Percentiles rank a stretch among this genome's conserved stretches.
Conservation (phyloP, 2,113 vertebrate genomes). For the Danio rerio region GRCz12tu NC_133200.1:30340501-30341000, state of each 20-base stretch:
- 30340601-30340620: slow-evolving; percentile 48
- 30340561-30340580: not conserved
- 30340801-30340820: not conserved
- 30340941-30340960: not conserved
- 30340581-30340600: slow-evolving; percentile 38
- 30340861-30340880: not conserved
- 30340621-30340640: slow-evolving; percentile 30
- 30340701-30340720: slow-evolving; percentile 23
- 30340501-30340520: not conserved
- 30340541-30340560: slow-evolving; percentile 9
- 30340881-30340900: not conserved
- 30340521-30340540: not conserved
- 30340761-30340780: not conserved
- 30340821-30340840: not conserved
- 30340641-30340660: not conserved
- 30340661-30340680: slow-evolving; percentile 21
- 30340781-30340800: not conserved
- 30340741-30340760: slow-evolving; percentile 8
- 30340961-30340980: too few species aligned
- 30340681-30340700: not conserved
- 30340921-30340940: not conserved
- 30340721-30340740: not conserved
- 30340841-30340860: not conserved
- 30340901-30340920: not conserved
- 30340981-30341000: too few species aligned